Evolutionary conservation across 1,140 invertebrate genomes (phyloP).

Genomic region (Mylabris phalerata): DNA sequence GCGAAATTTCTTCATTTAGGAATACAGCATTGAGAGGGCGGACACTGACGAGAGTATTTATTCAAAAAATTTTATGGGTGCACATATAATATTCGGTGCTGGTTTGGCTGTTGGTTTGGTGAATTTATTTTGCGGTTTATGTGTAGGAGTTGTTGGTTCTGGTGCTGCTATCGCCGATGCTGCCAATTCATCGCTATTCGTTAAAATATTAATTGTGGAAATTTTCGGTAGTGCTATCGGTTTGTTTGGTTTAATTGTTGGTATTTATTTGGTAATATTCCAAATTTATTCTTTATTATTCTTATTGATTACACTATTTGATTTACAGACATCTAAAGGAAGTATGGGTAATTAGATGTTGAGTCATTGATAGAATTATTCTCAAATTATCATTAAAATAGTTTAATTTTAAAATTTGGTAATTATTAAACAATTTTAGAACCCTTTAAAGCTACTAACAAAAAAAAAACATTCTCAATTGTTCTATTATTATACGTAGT

Average conservation of each 20-base stretch:
- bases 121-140: conserved; percentile 82
- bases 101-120: conserved; percentile 78
- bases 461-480: no score
- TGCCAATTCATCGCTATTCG: conserved; percentile 80
- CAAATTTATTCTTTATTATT: background rate
- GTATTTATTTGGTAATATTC: conserved; percentile 62
- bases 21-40: conserved; percentile 21
- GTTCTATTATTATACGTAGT: no score
- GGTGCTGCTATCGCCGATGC: conserved; percentile 86
- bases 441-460: no score
- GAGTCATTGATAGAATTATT: no score
- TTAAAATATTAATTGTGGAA: conserved; percentile 88
- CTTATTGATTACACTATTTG: conserved; percentile 7
- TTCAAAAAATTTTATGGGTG: conserved; percentile 52
- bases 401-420: no score
- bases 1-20: conserved; percentile 13
- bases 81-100: conserved; percentile 80
- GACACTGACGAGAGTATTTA: conserved; percentile 17
- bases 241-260: conserved; percentile 85
- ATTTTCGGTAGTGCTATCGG: conserved; percentile 92
- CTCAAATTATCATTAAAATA: no score
- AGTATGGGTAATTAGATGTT: conserved; percentile 19
- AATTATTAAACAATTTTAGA: no score
- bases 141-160: conserved; percentile 82
- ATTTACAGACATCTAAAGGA: conserved; percentile 29